Conservation (phyloP, 2,888 invertebrate genomes). For the Conistra vaccinii region DNA sequence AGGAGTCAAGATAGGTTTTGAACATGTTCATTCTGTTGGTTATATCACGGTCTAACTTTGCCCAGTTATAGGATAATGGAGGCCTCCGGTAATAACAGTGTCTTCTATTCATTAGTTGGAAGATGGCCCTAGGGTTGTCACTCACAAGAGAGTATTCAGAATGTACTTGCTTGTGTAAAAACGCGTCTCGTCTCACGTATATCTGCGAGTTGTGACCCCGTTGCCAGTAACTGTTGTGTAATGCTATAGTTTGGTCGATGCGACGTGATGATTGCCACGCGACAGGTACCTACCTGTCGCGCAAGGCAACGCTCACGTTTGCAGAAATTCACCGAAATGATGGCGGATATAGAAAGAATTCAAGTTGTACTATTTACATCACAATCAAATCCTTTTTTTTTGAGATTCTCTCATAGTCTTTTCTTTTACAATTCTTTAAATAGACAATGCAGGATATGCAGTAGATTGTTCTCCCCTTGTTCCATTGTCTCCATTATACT, state of each 20-base stretch:
- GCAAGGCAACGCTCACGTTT: conserved; percentile 34
- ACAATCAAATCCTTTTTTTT: background rate
- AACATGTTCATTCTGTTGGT: conserved; percentile 80
- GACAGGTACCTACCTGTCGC: too few species aligned
- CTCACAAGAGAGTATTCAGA: conserved; percentile 3
- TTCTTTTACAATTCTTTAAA: too few species aligned
- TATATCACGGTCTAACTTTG: conserved; percentile 37
- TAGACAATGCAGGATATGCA: background rate
- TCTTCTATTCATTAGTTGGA: conserved; percentile 20
- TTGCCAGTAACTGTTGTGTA: conserved; percentile 37
- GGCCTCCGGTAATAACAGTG: conserved; percentile 2
- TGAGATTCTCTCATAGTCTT: too few species aligned
- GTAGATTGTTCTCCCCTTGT: background rate
- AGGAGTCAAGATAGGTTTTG: conserved; percentile 75
- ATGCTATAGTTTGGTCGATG: conserved; percentile 69
- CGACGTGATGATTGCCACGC: conserved; percentile 66
- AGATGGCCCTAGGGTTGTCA: background rate
- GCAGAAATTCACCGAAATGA: conserved; percentile 12
- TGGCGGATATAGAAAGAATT: background rate
- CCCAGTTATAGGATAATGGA: conserved; percentile 24
- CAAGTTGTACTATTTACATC: background rate
- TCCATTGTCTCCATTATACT: background rate
- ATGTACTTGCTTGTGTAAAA: background rate
- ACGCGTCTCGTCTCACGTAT: conserved; percentile 43
- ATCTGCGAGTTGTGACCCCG: conserved; percentile 2